phyloP scores from a whole-genome alignment of 1,140 invertebrate species.

The Apolygus lucorum region DNA sequence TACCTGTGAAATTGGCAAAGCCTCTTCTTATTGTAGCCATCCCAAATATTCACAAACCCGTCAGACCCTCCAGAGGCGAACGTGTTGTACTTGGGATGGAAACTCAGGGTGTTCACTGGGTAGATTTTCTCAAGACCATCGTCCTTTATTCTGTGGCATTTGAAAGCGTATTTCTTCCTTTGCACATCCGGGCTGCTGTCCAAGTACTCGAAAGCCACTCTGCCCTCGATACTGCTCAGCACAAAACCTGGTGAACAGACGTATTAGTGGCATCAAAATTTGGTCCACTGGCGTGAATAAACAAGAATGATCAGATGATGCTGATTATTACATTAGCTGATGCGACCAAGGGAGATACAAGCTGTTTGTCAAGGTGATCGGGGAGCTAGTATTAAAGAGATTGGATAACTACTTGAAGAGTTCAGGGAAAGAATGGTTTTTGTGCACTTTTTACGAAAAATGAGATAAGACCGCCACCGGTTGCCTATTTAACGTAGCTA shows the following conservation, averaged over 20 bases:
- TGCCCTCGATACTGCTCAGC: conserved; percentile 83
- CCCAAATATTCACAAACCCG: conserved; percentile 16
- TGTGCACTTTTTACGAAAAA: no score
- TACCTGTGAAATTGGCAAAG: conserved; percentile 13
- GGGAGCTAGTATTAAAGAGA: no score
- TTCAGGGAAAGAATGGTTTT: no score
- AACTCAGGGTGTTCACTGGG: conserved; percentile 11
- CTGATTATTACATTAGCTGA: no score
- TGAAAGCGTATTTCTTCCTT: conserved; percentile 99
- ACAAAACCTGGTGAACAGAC: conserved; percentile 60
- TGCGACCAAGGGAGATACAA: no score
- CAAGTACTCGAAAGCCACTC: conserved; percentile 88
- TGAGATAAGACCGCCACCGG: no score
- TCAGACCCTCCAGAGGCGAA: conserved; percentile 17
- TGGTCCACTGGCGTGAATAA: no score
- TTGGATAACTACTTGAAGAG: no score
- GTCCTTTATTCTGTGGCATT: conserved; percentile 77
- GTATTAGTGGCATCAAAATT: no score
- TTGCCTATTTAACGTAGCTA: no score
- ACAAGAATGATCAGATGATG: no score
- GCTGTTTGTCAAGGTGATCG: no score
- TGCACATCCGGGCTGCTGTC: conserved; percentile 75
- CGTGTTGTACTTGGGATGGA: background rate
- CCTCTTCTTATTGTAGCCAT: conserved; percentile 18
- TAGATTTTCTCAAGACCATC: conserved; percentile 10